Base-by-base conservation (phyloP, 1,140 invertebrate species). In the Drosophila eugracilis region DNA sequence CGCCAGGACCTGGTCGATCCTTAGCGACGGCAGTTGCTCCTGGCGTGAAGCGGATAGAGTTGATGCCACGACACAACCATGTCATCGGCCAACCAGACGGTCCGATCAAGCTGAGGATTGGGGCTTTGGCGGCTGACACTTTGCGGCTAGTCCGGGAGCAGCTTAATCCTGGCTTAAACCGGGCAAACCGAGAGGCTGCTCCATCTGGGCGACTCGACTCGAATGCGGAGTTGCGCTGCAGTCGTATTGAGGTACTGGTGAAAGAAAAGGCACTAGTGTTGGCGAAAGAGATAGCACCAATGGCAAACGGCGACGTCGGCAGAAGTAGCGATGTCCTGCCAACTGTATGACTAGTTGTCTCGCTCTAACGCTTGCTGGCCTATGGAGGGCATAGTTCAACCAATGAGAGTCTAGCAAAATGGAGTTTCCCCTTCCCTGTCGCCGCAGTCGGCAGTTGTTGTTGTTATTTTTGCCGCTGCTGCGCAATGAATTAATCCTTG, bases 401-500 rank as follows among this genome's bases (percentile, higher is more conserved):
- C 81, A 86, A 86, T 86, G 24, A 41, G 44, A 2, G 26, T 9
- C 28, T 32, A 39, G 28, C 76, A 86, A 86, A 77, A 86, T 81
- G 73, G 77, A 85, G 79, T 78, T 69, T 37, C n/a, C 22, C 42
- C 44, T 19, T 7, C 39, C 15, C 15, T 3, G 10, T 1, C 37
- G 3, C 39, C 10, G 2, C 2, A 15, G 15, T 7, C 1, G n/a
- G 2, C 34, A n/a, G 12, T 7, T n/a, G 10, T n/a, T 42, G 45
- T 52, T 63, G 73, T 55, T 69, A 62, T 52, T 39, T 10, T 39
- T 48, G 59, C 49, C 67, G 62, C 32, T 78, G 78, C 42, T 57
- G 78, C 88, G 88, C 75, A 86, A 90, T 86, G 88, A 90, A 90
- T 90, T 90, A 90, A 78, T 76, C 60, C 67, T 90, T 67, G 88